Evolutionary conservation across 92 coral and sea anemone species (phyloP), one percentile per base, ranked within the genome.

Genomic region (Epizoanthus scotinus): DNA sequence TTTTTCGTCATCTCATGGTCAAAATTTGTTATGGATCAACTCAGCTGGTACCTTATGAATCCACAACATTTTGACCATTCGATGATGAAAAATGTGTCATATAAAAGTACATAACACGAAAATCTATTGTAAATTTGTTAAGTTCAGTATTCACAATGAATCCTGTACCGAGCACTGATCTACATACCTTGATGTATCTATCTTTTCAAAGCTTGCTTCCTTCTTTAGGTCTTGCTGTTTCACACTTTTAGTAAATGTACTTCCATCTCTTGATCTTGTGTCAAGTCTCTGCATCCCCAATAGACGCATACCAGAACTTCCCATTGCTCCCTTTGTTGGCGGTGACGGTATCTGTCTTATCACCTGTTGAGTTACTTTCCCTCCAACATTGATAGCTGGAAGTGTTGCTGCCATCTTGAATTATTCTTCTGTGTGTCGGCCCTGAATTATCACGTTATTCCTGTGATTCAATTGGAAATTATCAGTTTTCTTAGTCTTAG

Each of bases 311-410:
- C 81, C 57, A 55, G 97, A 87, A 74, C 90, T 90, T 44, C 97
- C 92, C 27, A 92, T 9, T 5, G 91, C 82, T 17, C 86, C 90
- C 82, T 92, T 92, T 2, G 85, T 70, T 19, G 99, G 96, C 1
- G 98, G 98, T 26, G 99, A 91, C 0, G 98, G 98, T 25, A 95
- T 90, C 84, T 90, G 95, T 34, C 89, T 80, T 50, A 95, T 91
- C 50, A 95, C 96, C 81, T 95, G 96, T 84, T 95, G 99, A 47
- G 99, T 95, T 29, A 95, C 98, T 83, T 95, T 97, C 73, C 99
- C 99, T 71, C 99, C 99, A 60, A 95, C 98, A 82, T 87, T 87
- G 38, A 89, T 83, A 67, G 97, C 92, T 40, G 99, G 97, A 57
- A 94, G 90, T 8, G 96, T 77, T 70, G 90, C 60, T 31, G 98